Base-by-base conservation (phyloP, 2,888 invertebrate genomes). In the Lasioglossum leucozonium region DNA sequence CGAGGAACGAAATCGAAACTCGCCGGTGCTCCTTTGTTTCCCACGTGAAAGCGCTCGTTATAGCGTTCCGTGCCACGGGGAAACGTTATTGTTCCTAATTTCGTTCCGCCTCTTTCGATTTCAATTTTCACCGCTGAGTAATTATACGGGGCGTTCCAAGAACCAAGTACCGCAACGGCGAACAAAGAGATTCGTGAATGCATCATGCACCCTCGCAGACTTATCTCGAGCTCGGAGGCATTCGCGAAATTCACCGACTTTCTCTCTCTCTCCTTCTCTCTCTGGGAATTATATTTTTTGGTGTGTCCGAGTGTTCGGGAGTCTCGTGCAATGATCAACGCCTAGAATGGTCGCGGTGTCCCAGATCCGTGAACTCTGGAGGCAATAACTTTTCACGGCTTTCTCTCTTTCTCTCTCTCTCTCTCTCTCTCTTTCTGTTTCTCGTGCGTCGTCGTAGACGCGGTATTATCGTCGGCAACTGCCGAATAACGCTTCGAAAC, bases 1-100 rank as follows among this genome's bases (percentile, higher is more conserved):
- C 34, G 65, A 73, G 69, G 69, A 75, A 79, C 73, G 87, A 87
- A 86, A 88, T 84, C 86, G 84, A 88, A 84, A 71, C 78, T 67
- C 79, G 67, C 40, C 44, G 67, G 72, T 77, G 72, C 73, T 69
- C 78, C 74, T 88, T 90, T 90, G 87, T 87, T 87, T 79, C 58
- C 79, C 79, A 81, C 55, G 83, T 72, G 83, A 89, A 87, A 88
- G 89, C 79, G 88, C 79, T 89, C 81, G 83, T 87, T 87, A 84
- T 71, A 77, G 72, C 81, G 85, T 87, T 83, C 81, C 87, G 82
- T 78, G 30, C 77, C 80, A 67, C 74, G 55, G 73, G 69, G 69
- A 77, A 81, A 77, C 81, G 82, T 86, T 85, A 86, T 81, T 79
- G 89, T 89, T 89, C 88, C 88, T 89, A 89, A 89, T 89, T 89